Conservation (phyloP, 2,113 vertebrate genomes). For the Gavialis gangeticus region DNA sequence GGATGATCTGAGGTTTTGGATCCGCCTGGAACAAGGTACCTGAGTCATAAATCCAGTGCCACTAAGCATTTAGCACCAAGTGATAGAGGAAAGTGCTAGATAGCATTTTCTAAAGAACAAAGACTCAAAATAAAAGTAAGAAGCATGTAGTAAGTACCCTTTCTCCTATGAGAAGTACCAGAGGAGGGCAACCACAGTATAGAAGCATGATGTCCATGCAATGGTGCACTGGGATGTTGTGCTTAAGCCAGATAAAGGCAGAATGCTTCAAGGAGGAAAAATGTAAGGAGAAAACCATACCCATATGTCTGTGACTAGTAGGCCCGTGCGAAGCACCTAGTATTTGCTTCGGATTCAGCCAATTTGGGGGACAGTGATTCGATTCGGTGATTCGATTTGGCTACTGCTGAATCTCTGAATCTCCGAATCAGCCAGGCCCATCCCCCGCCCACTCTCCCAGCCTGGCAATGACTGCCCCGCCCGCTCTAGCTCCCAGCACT, state of each 20-base stretch:
- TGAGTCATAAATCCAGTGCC: too few species aligned
- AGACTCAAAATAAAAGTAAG: conserved; percentile 8
- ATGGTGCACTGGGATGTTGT: not conserved
- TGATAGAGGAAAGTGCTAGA: conserved; percentile 9
- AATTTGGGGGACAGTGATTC: too few species aligned
- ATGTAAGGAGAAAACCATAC: not conserved
- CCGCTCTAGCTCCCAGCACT: too few species aligned
- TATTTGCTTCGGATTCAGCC: too few species aligned
- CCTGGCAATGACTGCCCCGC: too few species aligned
- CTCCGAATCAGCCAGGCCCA: too few species aligned
- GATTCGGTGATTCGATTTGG: too few species aligned
- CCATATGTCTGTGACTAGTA: not conserved
- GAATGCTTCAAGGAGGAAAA: not conserved
- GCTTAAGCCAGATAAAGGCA: not conserved
- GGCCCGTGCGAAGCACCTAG: not conserved
- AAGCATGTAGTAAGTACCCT: not conserved
- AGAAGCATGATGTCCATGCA: not conserved
- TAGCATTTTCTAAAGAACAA: not conserved
- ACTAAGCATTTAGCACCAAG: not conserved
- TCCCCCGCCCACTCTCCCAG: too few species aligned
- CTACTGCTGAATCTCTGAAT: too few species aligned
- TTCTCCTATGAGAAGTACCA: not conserved
- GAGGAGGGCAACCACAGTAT: not conserved
- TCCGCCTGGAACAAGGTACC: too few species aligned
- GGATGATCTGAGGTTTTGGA: too few species aligned